Evolutionary conservation across 2,888 invertebrate species (phyloP).

Genomic region (Augiades crinisus): DNA sequence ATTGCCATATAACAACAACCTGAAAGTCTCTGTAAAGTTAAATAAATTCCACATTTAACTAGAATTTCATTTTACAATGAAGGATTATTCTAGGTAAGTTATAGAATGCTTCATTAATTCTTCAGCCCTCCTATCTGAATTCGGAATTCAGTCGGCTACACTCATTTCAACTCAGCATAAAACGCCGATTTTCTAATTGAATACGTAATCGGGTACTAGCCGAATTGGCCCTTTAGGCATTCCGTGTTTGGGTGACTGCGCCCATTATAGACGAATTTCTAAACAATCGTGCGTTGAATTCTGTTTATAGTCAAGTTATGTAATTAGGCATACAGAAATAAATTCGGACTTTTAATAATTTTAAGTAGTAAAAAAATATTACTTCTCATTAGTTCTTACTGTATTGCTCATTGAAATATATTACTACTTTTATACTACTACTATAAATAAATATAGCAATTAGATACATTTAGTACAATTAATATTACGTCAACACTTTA

Average conservation of each 20-base stretch:
- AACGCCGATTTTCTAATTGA: neutral
- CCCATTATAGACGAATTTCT: neutral
- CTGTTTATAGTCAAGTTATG: neutral
- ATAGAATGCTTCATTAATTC: slow-evolving; percentile 6
- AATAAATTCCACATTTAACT: neutral
- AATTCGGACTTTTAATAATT: too few species aligned
- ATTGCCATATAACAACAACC: too few species aligned
- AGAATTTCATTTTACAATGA: neutral
- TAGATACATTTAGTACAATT: too few species aligned
- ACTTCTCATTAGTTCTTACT: too few species aligned
- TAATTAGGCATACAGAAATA: too few species aligned
- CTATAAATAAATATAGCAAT: too few species aligned
- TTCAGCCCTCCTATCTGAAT: slow-evolving; percentile 7
- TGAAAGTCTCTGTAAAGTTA: too few species aligned
- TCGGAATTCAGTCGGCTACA: slow-evolving; percentile 3
- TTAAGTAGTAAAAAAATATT: too few species aligned
- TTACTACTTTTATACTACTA: too few species aligned
- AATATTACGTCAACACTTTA: too few species aligned
- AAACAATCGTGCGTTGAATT: neutral
- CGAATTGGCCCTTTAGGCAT: neutral
- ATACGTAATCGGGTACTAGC: neutral
- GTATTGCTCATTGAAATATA: too few species aligned
- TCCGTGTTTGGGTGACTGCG: neutral
- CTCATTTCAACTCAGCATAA: slow-evolving; percentile 1
- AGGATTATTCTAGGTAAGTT: neutral